Percentiles rank a stretch among this genome's conserved stretches.
Evolutionary conservation across 2,797 vertebrate genomes (phyloP).

Genomic region (Danio kyathit): DNA sequence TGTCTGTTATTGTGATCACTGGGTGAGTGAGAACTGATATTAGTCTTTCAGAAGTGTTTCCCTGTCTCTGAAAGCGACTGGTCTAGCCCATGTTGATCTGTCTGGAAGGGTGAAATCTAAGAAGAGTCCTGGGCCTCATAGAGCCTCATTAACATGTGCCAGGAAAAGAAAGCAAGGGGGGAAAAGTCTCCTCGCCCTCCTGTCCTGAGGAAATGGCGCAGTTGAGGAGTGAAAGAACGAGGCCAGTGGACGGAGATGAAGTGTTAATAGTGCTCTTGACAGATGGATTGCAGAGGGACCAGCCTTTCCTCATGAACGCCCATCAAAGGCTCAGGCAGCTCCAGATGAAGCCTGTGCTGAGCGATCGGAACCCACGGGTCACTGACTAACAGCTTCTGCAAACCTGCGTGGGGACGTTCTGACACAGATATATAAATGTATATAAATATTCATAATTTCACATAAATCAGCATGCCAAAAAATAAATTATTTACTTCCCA

Average conservation of each 20-base stretch:
- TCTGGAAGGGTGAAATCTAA: conserved; percentile 52
- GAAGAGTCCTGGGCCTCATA: conserved; percentile 38
- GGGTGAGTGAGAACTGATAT: background rate
- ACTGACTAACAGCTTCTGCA: conserved; percentile 60
- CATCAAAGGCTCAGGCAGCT: conserved; percentile 62
- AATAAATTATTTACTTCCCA: too few relatives aligned
- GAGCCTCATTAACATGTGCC: conserved; percentile 55
- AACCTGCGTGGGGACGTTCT: conserved; percentile 58
- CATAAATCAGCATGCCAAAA: too few relatives aligned
- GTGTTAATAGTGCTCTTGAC: conserved; percentile 71
- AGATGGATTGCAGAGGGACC: conserved; percentile 66
- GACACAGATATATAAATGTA: too few relatives aligned
- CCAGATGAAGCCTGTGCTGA: conserved; percentile 41
- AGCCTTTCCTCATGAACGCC: conserved; percentile 50
- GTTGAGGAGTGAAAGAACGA: conserved; percentile 48
- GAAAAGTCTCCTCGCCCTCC: conserved; percentile 38
- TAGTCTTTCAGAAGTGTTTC: background rate
- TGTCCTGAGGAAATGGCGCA: conserved; percentile 57
- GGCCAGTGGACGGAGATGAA: conserved; percentile 58
- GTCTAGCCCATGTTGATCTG: conserved; percentile 34
- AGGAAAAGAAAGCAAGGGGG: conserved; percentile 14
- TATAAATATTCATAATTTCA: too few relatives aligned
- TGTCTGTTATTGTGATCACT: background rate
- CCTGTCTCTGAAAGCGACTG: background rate
- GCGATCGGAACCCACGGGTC: conserved; percentile 60